Conservation (phyloP, 2,797 vertebrate genomes). For the Ataeniobius toweri region DNA sequence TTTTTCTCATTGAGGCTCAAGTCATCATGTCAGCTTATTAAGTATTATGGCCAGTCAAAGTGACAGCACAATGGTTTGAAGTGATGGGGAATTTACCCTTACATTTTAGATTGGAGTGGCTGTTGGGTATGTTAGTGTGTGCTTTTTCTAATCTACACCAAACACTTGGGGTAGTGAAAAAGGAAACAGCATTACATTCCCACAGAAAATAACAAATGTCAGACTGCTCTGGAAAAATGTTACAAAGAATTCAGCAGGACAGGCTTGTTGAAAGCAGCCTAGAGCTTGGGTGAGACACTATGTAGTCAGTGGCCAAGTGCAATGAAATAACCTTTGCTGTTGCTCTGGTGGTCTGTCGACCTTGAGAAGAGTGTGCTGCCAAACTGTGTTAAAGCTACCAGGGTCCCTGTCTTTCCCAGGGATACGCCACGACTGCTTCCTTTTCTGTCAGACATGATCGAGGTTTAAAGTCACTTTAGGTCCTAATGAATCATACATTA, state of each 20-base stretch:
- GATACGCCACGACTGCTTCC: constrained; percentile 59
- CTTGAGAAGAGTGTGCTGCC: constrained; percentile 63
- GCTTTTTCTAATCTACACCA: constrained; percentile 58
- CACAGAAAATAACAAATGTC: constrained; percentile 64
- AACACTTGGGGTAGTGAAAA: constrained; percentile 39
- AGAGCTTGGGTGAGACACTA: constrained; percentile 48
- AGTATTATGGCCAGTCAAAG: constrained; percentile 65
- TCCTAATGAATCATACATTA: constrained; percentile 73
- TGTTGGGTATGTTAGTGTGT: constrained; percentile 55
- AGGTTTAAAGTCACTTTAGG: constrained; percentile 63
- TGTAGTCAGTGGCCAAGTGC: constrained; percentile 59
- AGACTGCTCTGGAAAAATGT: constrained; percentile 47
- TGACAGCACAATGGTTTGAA: constrained; percentile 48
- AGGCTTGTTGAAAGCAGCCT: constrained; percentile 60
- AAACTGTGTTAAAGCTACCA: constrained; percentile 55
- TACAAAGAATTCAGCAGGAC: constrained; percentile 56
- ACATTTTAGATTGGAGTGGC: constrained; percentile 56
- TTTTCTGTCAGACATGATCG: constrained; percentile 75
- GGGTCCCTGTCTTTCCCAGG: constrained; percentile 62
- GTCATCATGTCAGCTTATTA: constrained; percentile 72
- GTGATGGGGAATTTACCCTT: constrained; percentile 57
- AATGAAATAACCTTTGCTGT: constrained; percentile 63
- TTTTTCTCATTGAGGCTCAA: constrained; percentile 52
- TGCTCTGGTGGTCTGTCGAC: constrained; percentile 59
- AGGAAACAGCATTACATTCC: constrained; percentile 55